Evolutionary conservation across 2,888 invertebrate species (phyloP).

Genomic region (Scaptomyza parva): DNA sequence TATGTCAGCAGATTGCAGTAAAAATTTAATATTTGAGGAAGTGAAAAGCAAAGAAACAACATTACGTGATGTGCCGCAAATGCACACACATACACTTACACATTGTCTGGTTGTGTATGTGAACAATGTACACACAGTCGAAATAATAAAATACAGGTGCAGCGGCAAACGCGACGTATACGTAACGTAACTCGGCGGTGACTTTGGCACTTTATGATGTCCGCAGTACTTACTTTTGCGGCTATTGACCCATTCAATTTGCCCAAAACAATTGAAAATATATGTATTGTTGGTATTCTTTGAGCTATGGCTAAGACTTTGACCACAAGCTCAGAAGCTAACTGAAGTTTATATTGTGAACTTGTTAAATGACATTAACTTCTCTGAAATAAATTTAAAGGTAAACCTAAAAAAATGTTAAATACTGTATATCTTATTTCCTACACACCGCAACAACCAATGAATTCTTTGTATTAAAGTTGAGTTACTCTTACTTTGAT

Average conservation of each 20-base stretch:
- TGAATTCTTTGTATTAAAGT: no score
- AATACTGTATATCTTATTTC: no score
- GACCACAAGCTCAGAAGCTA: background rate
- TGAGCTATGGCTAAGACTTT: conserved; percentile 2
- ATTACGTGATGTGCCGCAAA: conserved; percentile 67
- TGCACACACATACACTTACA: conserved; percentile 16
- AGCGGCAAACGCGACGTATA: conserved; percentile 57
- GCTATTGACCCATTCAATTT: conserved; percentile 55
- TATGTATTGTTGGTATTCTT: conserved; percentile 1
- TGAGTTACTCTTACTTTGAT: no score
- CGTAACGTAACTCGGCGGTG: conserved; percentile 52
- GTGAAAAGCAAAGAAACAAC: conserved; percentile 71
- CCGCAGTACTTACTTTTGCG: conserved; percentile 66
- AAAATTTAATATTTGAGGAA: conserved; percentile 74
- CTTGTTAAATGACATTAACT: no score
- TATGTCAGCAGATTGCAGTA: conserved; percentile 54
- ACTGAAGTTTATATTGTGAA: no score
- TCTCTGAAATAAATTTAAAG: no score
- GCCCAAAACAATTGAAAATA: conserved; percentile 3
- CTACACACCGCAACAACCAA: no score
- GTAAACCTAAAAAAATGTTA: no score
- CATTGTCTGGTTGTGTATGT: conserved; percentile 9
- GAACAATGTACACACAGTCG: conserved; percentile 38
- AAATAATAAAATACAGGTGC: conserved; percentile 61
- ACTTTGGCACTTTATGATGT: conserved; percentile 70